Base-by-base conservation (phyloP, 2,113 vertebrate species). In the Tyto alba region DNA sequence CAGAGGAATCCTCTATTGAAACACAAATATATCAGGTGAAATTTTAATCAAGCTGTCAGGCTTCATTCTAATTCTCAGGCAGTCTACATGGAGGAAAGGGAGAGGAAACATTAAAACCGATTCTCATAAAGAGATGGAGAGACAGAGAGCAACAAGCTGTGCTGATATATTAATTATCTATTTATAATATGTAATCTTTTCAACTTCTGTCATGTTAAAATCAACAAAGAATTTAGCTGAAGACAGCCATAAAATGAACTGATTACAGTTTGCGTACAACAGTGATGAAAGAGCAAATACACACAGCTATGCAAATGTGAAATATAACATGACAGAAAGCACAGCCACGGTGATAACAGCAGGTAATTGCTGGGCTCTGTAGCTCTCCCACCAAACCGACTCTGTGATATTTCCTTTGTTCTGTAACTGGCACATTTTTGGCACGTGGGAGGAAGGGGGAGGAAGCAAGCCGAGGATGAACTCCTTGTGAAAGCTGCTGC, bases 31-130 rank as follows among this genome's bases (percentile, higher is more conserved):
- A 91, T 66, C 53, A 86, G 82, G 75, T 73, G 77, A 96, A 96
- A 95, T 97, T 96, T 95, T 90, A 97, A 97, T 95, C 93, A 95
- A 79, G 80, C n/a, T 93, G 84, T 96, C 96, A 90, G 76, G 60
- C 68, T 91, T 96, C 73, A 94, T 95, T 94, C 92, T 95, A 83
- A 95, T 94, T 95, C 75, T 96, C 55, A 89, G 63, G 56, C 78
- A 82, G 52, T 72, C 69, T 93, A 68, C 18, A 21, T 63, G 67
- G 34, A 82, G 85, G 86, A 93, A 92, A 95, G 62, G 55, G 91
- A 95, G 23, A 94, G 71, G 77, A 95, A 97, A 92, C 73, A 93
- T 91, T 97, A 90, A 94, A 96, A 95, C 77, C 7, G 11, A 90
- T 91, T 93, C 73, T 95, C 55, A 73, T 74, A 72, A 93, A 90